These are phyloP conservation scores for Tretioscincus oriximinensis DNA, from an alignment of 2,113 vertebrate genomes.

Conservation along the genomic window DNA sequence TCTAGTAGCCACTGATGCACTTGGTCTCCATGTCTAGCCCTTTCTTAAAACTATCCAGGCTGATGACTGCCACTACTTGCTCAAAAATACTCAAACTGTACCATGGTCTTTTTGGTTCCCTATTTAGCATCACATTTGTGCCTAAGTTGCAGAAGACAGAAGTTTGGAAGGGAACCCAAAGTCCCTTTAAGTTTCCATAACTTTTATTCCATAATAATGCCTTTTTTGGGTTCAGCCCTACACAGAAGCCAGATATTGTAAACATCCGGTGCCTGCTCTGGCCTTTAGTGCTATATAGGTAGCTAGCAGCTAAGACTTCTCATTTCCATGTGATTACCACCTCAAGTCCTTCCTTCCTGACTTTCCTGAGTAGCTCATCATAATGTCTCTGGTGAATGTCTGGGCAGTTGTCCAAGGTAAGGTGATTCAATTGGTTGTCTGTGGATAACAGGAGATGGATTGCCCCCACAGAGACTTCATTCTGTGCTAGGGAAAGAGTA, in stretches of 20 bases:
- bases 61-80: too few relatives aligned
- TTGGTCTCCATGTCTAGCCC: too few relatives aligned
- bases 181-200: not conserved
- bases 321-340: conserved; percentile 60
- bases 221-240: too few relatives aligned
- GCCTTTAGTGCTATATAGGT: fast-evolving
- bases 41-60: too few relatives aligned
- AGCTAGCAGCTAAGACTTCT: fast-evolving
- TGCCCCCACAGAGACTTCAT: not conserved
- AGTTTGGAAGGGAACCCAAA: too few relatives aligned
- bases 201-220: not conserved
- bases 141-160: too few relatives aligned
- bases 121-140: too few relatives aligned
- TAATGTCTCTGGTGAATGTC: conserved; percentile 58
- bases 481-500: conserved; percentile 51
- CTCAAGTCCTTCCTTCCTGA: conserved; percentile 24
- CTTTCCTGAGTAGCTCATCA: conserved; percentile 19
- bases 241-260: not conserved
- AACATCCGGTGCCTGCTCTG: not conserved
- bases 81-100: too few relatives aligned
- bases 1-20: too few relatives aligned
- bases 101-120: too few relatives aligned
- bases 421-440: conserved; percentile 24
- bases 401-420: conserved; percentile 58
- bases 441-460: conserved; percentile 46